Conservation (phyloP, 2,113 vertebrate species). For the Alouatta palliata region DNA sequence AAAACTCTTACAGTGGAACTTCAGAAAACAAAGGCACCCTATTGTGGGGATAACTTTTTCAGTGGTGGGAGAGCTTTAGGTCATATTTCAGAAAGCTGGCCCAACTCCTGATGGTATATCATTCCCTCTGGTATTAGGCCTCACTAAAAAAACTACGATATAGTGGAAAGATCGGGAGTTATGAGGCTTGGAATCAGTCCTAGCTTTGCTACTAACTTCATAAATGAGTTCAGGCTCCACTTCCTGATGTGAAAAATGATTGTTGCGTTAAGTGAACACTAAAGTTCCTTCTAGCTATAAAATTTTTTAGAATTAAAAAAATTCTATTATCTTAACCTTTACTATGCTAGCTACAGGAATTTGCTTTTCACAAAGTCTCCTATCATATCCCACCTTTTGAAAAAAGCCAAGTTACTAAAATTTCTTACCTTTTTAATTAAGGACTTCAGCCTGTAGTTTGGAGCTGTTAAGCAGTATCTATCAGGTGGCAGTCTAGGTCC, state of each 20-base stretch:
- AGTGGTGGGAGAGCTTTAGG: not conserved
- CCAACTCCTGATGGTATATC: conserved; percentile 2
- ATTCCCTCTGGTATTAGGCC: not conserved
- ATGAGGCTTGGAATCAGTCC: not conserved
- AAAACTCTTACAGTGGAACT: conserved; percentile 23
- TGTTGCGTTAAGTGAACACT: conserved; percentile 6
- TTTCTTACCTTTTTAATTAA: conserved; percentile 93
- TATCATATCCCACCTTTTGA: conserved; percentile 5
- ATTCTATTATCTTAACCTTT: conserved; percentile 32
- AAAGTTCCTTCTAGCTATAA: conserved; percentile 36
- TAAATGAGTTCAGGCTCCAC: not conserved
- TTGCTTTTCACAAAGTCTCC: conserved; percentile 14
- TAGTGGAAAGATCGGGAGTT: not conserved
- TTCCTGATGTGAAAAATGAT: conserved; percentile 28
- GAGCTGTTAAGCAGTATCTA: conserved; percentile 96
- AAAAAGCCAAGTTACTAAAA: conserved; percentile 35
- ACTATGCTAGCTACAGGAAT: not conserved
- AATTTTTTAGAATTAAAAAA: not conserved
- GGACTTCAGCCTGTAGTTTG: conserved; percentile 95
- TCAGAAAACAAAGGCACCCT: conserved; percentile 38
- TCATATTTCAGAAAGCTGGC: not conserved
- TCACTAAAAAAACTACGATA: not conserved
- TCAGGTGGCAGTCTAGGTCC: conserved; percentile 95
- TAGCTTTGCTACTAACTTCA: conserved; percentile 27
- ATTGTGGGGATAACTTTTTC: not conserved